Evolutionary conservation across 2,888 invertebrate species (phyloP).

Genomic region (Drosophila mimica): DNA sequence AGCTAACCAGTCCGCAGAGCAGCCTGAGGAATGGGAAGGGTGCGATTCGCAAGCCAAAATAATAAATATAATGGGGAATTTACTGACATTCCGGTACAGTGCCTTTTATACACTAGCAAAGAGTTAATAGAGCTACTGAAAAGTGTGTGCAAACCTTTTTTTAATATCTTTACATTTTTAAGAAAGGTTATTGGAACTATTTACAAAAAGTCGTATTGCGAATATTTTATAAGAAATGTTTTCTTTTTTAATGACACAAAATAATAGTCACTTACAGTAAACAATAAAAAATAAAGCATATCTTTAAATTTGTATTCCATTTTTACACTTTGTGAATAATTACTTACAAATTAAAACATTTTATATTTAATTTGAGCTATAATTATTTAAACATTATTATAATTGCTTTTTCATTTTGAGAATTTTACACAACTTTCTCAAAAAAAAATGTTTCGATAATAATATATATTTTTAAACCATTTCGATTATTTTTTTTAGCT

Average conservation of each 20-base stretch:
- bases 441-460: too few species aligned
- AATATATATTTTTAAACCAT: neutral
- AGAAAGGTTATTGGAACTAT: neutral
- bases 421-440: neutral
- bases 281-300: neutral
- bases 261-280: neutral
- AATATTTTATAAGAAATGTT: neutral
- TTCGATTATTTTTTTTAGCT: neutral
- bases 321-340: neutral
- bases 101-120: conserved; percentile 14
- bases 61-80: conserved; percentile 45
- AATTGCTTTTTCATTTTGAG: neutral
- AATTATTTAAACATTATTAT: neutral
- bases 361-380: neutral
- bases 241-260: neutral
- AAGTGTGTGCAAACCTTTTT: neutral
- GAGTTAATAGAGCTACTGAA: neutral
- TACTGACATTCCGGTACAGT: conserved; percentile 8
- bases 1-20: conserved; percentile 1
- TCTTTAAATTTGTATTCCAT: neutral
- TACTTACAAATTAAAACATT: neutral
- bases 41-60: conserved; percentile 26
- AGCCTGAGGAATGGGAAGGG: neutral
- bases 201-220: neutral
- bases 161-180: neutral